Conservation (phyloP, 1,140 invertebrate genomes). For the Aporrectodea caliginosa region DNA sequence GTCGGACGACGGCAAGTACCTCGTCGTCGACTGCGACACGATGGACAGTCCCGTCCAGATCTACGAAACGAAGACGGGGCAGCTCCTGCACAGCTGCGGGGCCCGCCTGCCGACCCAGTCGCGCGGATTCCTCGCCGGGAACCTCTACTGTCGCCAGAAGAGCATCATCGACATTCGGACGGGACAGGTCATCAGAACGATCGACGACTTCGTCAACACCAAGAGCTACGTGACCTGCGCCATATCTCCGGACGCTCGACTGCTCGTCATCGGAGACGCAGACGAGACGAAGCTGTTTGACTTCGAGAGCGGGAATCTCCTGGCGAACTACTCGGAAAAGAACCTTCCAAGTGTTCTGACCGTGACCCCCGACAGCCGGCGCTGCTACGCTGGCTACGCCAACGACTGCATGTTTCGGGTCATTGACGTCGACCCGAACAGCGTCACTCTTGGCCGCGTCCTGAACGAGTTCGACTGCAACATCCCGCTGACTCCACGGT, state of each 20-base stretch:
- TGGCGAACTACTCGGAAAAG: neutral
- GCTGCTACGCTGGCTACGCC: conserved; percentile 27
- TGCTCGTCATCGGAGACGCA: conserved; percentile 24
- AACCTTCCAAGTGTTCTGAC: conserved; percentile 21
- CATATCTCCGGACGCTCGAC: conserved; percentile 25
- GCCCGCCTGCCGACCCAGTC: conserved; percentile 3
- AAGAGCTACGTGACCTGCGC: conserved; percentile 29
- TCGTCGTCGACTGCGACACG: conserved; percentile 28
- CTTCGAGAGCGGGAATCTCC: neutral
- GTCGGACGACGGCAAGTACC: conserved; percentile 29
- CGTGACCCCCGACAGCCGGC: conserved; percentile 20
- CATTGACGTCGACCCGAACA: conserved; percentile 21
- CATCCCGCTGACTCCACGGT: neutral
- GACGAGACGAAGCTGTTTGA: conserved; percentile 27
- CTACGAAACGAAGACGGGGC: conserved; percentile 29
- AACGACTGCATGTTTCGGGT: conserved; percentile 29
- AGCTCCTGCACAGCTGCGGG: conserved; percentile 23
- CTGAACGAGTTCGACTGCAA: conserved; percentile 18
- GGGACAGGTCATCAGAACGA: conserved; percentile 17
- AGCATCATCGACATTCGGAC: conserved; percentile 28
- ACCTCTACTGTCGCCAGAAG: conserved; percentile 31
- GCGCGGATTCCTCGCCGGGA: conserved; percentile 25
- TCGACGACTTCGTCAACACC: conserved; percentile 24
- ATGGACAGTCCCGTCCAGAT: conserved; percentile 23
- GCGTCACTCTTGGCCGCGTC: conserved; percentile 7